Conservation (phyloP, 2,797 vertebrate species). For the Poecilia gillii region DNA sequence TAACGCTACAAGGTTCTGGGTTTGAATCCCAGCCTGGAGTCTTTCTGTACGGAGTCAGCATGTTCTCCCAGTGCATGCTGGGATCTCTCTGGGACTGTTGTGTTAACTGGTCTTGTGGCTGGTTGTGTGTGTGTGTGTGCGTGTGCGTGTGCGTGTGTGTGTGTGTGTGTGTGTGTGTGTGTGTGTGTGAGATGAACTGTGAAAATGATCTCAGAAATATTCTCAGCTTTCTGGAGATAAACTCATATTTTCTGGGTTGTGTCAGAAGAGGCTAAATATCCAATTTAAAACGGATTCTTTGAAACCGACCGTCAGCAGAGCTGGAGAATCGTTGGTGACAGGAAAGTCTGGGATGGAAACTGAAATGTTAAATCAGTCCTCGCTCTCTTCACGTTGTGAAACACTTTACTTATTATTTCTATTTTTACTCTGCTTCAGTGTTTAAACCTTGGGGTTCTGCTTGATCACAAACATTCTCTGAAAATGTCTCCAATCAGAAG, state of each 20-base stretch:
- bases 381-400: neutral
- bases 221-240: neutral
- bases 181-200: neutral
- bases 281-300: neutral
- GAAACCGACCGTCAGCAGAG: neutral
- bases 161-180: no score
- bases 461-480: conserved; percentile 1
- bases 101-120: no score
- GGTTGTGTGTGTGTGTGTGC: no score
- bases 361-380: neutral
- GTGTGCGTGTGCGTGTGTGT: no score
- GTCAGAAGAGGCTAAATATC: neutral
- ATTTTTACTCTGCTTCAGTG: neutral
- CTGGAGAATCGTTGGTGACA: neutral
- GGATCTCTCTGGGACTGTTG: no score
- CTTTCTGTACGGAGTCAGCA: no score
- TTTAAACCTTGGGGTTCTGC: neutral
- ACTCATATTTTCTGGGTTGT: neutral
- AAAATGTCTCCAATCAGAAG: neutral
- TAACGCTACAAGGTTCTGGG: no score
- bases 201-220: neutral
- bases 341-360: neutral
- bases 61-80: no score
- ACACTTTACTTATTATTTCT: neutral
- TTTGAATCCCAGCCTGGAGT: no score